Base-by-base conservation (phyloP, 1,140 invertebrate species). In the Ceratitis capitata region DNA sequence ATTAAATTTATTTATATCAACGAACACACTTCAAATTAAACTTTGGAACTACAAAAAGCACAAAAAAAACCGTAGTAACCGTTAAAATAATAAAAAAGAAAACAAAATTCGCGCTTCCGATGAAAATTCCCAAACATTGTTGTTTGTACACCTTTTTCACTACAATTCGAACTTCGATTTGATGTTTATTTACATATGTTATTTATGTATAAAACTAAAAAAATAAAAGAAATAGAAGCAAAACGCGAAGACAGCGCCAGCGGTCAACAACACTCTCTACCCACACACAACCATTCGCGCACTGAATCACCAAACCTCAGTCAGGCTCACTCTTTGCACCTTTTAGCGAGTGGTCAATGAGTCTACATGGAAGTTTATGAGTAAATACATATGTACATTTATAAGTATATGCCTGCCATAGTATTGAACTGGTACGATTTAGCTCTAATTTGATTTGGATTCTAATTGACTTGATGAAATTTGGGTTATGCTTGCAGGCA, bases 241-340 rank as follows among this genome's bases (percentile, higher is more conserved):
- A 35, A 64, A 78, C 32, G n/a, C 14, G n/a, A 32, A 42, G 23
- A 19, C 69, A 45, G 12, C 69, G 23, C 10, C 69, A 78, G 42
- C 69, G 69, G 69, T 47, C 69, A 78, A 78, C 39, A 47, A 78
- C 69, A n/a, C n/a, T n/a, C n/a, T 39, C 45, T 78, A 39, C n/a
- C 5, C 42, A 78, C 39, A 78, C 7, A 45, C n/a, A 3, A 78
- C 10, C 35, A 7, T n/a, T 7, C 35, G 26, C 39, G n/a, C 16
- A 78, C 69, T 26, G 39, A 78, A 45, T 45, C 35, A 78, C 39
- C 23, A n/a, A n/a, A n/a, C n/a, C n/a, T n/a, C n/a, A n/a, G n/a
- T n/a, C n/a, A n/a, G n/a, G n/a, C n/a, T n/a, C n/a, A n/a, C n/a
- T n/a, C n/a, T n/a, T n/a, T n/a, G n/a, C n/a, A n/a, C n/a, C n/a